Conservation (phyloP, 2,113 vertebrate genomes). For the Picathartes gymnocephalus region DNA sequence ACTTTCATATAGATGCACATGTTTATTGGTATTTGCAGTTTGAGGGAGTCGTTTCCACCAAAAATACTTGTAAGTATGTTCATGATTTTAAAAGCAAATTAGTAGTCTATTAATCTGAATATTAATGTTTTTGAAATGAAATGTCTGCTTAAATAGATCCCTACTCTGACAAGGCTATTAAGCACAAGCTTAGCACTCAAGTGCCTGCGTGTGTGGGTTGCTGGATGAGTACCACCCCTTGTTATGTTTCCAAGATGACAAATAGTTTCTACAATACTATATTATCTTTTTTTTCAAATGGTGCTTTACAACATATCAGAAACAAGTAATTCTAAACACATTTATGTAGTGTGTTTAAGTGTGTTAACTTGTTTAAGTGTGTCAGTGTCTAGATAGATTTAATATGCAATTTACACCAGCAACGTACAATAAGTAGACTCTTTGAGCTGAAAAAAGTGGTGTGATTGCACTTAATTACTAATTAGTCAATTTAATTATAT, state of each 20-base stretch:
- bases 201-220: neutral
- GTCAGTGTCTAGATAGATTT: slow-evolving; percentile 59
- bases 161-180: neutral
- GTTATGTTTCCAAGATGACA: neutral
- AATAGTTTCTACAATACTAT: neutral
- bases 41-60: slow-evolving; percentile 11
- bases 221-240: neutral
- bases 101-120: neutral
- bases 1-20: neutral
- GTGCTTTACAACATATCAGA: neutral
- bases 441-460: slow-evolving; percentile 66
- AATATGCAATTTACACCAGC: slow-evolving; percentile 67
- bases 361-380: slow-evolving; percentile 38
- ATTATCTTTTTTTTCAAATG: neutral
- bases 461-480: slow-evolving; percentile 65
- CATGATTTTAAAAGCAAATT: neutral
- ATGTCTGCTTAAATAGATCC: neutral
- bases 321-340: slow-evolving; percentile 49
- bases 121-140: neutral
- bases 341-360: slow-evolving; percentile 26
- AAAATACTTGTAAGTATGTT: neutral
- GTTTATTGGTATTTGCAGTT: slow-evolving; percentile 9
- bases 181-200: neutral
- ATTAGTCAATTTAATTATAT: slow-evolving; percentile 68
- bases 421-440: slow-evolving; percentile 63